phyloP scores from a whole-genome alignment of 1,140 invertebrate species.

The Tetramorium parvispinum region DNA sequence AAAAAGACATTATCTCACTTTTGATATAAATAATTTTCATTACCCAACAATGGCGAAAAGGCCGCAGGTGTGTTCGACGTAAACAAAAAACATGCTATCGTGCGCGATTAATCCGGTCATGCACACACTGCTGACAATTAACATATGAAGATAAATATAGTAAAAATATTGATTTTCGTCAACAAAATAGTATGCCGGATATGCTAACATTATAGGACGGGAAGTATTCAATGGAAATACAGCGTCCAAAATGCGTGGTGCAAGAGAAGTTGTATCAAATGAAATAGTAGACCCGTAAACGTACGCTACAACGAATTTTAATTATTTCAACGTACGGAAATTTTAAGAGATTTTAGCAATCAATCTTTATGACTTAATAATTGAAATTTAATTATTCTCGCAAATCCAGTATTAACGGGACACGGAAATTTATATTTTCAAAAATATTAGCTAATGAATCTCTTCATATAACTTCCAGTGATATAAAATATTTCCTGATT shows the following conservation, averaged over 20 bases:
- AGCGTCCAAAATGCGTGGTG: constrained; percentile 1
- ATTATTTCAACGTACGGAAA: not conserved
- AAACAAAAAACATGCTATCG: constrained; percentile 23
- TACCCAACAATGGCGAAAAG: constrained; percentile 32
- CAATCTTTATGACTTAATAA: not conserved
- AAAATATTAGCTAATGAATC: not conserved
- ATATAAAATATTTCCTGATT: not conserved
- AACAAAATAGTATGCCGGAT: constrained; percentile 19
- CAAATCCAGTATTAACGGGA: not conserved
- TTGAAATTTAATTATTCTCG: not conserved
- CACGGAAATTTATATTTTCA: not conserved
- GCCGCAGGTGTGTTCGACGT: constrained; percentile 6
- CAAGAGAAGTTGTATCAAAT: not conserved
- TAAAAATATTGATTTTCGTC: constrained; percentile 23
- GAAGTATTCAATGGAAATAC: constrained; percentile 29
- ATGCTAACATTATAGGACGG: not conserved
- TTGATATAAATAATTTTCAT: not conserved
- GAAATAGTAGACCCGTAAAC: not conserved
- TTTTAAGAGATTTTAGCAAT: not conserved
- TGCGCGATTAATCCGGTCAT: constrained; percentile 8
- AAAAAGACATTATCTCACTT: not conserved
- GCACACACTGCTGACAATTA: too few species aligned
- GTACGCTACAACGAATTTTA: constrained; percentile 6
- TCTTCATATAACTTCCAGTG: not conserved
- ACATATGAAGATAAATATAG: constrained; percentile 25